Base-by-base conservation (phyloP, 2,888 invertebrate genomes). In the Amiota mariae region DNA sequence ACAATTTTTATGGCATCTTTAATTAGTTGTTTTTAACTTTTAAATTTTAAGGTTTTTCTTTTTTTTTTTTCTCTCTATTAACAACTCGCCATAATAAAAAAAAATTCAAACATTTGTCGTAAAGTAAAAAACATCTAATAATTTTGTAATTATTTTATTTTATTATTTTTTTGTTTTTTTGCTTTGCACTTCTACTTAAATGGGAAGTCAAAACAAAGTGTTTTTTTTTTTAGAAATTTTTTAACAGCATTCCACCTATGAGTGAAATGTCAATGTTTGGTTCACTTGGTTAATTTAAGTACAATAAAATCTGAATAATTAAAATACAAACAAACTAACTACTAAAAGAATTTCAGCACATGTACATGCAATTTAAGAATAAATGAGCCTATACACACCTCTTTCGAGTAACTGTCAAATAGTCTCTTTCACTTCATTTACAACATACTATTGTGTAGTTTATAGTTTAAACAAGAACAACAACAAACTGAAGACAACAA, bases 391-490 rank as follows among this genome's bases (percentile, higher is more conserved):
- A 59, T 63, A 48, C 75, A 84, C 87, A 86, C 85, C 85, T 82
- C 81, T 85, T 85, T 86, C 84, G 76, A 81, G 87, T 85, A 86
- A 80, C 87, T 85, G 85, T 85, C 85, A 86, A 80, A 74, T 57
- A 76, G 36, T 36, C 2, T 36, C 36, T 36, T 36, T 36, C 36
- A 36, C 36, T 36, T 36, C 36, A 6, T 36, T 36, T 36, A 2
- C 71, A 24, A 70, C 3, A 3, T 24, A 24, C 24, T 76, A 77
- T 72, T 49, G 72, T 48, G 72, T 76, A 76, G 85, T 83, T 85
- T 77, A 83, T 86, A 83, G 77, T 71, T 78, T 76, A 77, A 79
- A 82, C 79, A 81, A 24, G 20, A 10, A 64, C 56, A 59, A 13
- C 54, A 18, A 59, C 12, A 1, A 1, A 1, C n/a, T n/a, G n/a